Percentiles rank a stretch among this genome's conserved stretches.
These are phyloP conservation scores for Melangyna quadrimaculata DNA, from an alignment of 2,888 invertebrate species.

Conservation along the genomic window DNA sequence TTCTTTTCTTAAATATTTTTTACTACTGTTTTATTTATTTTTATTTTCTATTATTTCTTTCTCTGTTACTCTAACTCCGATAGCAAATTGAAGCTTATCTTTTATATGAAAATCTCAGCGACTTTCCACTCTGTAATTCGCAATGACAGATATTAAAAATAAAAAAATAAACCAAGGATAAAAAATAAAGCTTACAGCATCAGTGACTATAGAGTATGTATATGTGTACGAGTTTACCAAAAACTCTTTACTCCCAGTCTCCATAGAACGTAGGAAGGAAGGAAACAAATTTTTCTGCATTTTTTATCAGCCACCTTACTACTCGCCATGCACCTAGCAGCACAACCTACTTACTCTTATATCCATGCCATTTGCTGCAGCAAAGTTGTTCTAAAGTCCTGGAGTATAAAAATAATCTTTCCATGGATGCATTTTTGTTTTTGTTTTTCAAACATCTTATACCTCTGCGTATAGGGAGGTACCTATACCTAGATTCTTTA, in stretches of 20 bases:
- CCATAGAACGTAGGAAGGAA: slow-evolving; percentile 24
- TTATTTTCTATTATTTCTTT: not conserved
- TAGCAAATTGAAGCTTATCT: slow-evolving; percentile 66
- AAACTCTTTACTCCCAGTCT: not conserved
- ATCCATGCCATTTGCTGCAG: slow-evolving; percentile 36
- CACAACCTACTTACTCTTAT: slow-evolving; percentile 5
- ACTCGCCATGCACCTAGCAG: not conserved
- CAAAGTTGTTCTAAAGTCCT: slow-evolving; percentile 18
- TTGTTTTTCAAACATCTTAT: not conserved
- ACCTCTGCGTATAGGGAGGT: not conserved
- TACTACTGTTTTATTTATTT: not conserved
- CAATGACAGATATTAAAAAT: slow-evolving; percentile 39
- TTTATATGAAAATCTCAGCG: slow-evolving; percentile 60
- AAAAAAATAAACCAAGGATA: slow-evolving; percentile 23
- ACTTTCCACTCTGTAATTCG: slow-evolving; percentile 62
- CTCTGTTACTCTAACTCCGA: slow-evolving; percentile 18
- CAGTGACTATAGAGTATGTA: not conserved
- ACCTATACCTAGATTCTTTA: not conserved
- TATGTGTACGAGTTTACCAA: not conserved
- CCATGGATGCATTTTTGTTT: slow-evolving; percentile 28
- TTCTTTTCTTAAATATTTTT: slow-evolving; percentile 5
- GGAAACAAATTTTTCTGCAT: slow-evolving; percentile 48
- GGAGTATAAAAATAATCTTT: slow-evolving; percentile 53
- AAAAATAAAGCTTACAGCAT: slow-evolving; percentile 14
- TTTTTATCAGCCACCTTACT: slow-evolving; percentile 48